Evolutionary conservation across 2,888 invertebrate genomes (phyloP), one percentile per base, ranked within the genome.

Genomic region (Trissolcus japonicus): DNA sequence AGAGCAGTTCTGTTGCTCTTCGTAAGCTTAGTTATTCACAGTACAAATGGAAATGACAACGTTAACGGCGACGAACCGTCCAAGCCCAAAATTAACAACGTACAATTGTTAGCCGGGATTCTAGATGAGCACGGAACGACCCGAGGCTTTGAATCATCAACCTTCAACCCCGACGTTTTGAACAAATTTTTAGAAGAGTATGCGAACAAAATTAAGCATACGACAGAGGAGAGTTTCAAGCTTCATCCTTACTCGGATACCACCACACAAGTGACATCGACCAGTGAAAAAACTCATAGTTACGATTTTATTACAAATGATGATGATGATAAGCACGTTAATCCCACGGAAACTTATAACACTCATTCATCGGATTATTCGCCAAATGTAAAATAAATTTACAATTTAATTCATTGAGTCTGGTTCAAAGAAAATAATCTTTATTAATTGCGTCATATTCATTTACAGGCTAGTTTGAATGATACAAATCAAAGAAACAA

Each of bases 101-200:
- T 69, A 90, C 90, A 87, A 89, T 89, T 0, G 35, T 46, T 54
- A 7, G n/a, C 63, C 2, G 21, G 90, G 79, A 88, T 29, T 16
- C 4, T 19, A 7, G 29, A 51, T n/a, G 57, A 53, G 65, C 41
- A 17, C 90, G 62, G 3, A 17, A 51, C 17, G 35, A 83, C 83
- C 48, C 83, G 85, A 79, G 80, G 80, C 19, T 83, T 85, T 76
- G 82, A 87, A 61, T 82, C 86, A 13, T 89, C 90, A 4, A 90
- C 90, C 4, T 90, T 90, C 79, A 89, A 90, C 80, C 92, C 93
- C 2, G 92, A 92, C 75, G 91, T 92, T 51, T 86, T 93, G 16
- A 92, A 93, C 77, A 92, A 93, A 80, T 92, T 92, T 81, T 90
- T 93, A 65, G 89, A 92, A 76, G 91, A 92, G 40, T 93, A 93